Percentiles rank a stretch among this genome's conserved stretches.
Evolutionary conservation across 2,888 invertebrate genomes (phyloP).

Genomic region (Drosophila pegasa): DNA sequence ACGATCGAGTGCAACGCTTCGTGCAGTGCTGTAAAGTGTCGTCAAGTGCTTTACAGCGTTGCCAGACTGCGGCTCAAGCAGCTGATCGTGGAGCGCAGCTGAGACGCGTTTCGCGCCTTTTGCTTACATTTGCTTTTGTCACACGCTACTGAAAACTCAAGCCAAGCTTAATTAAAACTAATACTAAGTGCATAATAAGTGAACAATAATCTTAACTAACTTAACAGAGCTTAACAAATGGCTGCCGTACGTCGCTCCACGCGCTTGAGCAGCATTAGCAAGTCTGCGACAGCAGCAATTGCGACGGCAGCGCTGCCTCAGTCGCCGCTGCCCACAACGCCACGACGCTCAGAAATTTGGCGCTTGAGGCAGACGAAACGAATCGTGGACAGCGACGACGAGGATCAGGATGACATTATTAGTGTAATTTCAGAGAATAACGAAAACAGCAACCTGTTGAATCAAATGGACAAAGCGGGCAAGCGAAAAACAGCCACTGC

Average conservation of each 20-base stretch:
- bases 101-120: slow-evolving; percentile 60
- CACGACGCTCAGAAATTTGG: slow-evolving; percentile 72
- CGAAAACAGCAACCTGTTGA: slow-evolving; percentile 78
- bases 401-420: slow-evolving; percentile 64
- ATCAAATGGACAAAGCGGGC: slow-evolving; percentile 68
- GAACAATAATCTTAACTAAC: slow-evolving; percentile 17
- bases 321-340: slow-evolving; percentile 49
- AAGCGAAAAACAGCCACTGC: slow-evolving; percentile 37
- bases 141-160: slow-evolving; percentile 1
- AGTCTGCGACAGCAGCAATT: slow-evolving; percentile 45
- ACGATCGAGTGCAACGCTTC: slow-evolving; percentile 33
- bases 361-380: slow-evolving; percentile 63
- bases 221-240: slow-evolving; percentile 62
- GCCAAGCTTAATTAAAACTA: neutral
- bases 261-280: slow-evolving; percentile 79
- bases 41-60: slow-evolving; percentile 37
- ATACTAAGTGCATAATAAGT: slow-evolving; percentile 13
- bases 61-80: slow-evolving; percentile 58
- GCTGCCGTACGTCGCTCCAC: slow-evolving; percentile 82
- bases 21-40: slow-evolving; percentile 35
- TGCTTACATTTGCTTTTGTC: slow-evolving; percentile 42
- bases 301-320: slow-evolving; percentile 53
- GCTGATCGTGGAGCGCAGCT: slow-evolving; percentile 55
- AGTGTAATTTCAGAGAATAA: slow-evolving; percentile 75
- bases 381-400: slow-evolving; percentile 56